Evolutionary conservation across 2,888 invertebrate genomes (phyloP).

Genomic region (Drosophila parthenogenetica): DNA sequence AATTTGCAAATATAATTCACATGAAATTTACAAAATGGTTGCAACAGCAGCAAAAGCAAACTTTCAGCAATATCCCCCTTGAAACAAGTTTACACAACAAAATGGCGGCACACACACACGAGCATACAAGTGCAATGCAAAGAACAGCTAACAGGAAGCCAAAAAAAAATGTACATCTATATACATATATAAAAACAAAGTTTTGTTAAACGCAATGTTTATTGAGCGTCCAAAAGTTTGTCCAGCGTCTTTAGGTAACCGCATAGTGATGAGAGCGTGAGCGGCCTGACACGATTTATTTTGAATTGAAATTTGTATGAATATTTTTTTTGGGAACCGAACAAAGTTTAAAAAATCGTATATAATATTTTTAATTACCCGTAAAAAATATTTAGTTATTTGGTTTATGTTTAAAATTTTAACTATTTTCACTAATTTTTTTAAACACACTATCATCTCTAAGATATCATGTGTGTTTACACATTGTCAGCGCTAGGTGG

Average conservation of each 20-base stretch:
- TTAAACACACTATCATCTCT: constrained; percentile 11
- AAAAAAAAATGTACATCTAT: constrained; percentile 39
- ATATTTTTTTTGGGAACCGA: background rate
- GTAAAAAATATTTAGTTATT: too few relatives aligned
- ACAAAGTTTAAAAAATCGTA: too few relatives aligned
- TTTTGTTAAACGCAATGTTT: constrained; percentile 76
- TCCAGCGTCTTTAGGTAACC: constrained; percentile 44
- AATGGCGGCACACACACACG: constrained; percentile 58
- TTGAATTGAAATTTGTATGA: background rate
- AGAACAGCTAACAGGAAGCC: constrained; percentile 52
- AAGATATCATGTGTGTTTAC: constrained; percentile 23
- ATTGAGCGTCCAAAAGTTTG: constrained; percentile 66
- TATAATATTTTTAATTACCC: too few relatives aligned
- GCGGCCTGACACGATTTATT: background rate
- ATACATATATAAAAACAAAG: constrained; percentile 50
- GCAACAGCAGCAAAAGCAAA: constrained; percentile 52
- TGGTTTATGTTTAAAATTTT: too few relatives aligned
- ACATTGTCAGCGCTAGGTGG: constrained; percentile 53
- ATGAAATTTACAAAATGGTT: constrained; percentile 73
- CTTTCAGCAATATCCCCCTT: constrained; percentile 44
- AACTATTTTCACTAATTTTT: too few relatives aligned
- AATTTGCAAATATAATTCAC: constrained; percentile 76
- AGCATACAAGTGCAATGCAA: constrained; percentile 54
- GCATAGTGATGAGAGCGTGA: constrained; percentile 24
- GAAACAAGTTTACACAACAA: constrained; percentile 71